phyloP scores from a whole-genome alignment of 2,113 vertebrate genomes.

The Sander lucioperca region DNA sequence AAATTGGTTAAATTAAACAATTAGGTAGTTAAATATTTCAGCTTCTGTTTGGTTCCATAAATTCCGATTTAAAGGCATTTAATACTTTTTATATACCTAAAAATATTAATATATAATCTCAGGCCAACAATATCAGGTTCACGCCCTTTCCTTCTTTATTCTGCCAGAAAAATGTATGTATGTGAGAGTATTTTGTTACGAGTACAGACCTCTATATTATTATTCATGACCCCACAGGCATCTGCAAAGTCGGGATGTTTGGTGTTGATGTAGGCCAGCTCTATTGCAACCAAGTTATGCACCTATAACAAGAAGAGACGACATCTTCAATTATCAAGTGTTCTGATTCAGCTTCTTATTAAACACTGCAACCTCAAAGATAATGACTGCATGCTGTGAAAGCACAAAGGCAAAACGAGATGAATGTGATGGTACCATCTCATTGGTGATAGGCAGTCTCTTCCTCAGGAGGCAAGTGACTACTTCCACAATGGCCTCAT shows the following conservation, averaged over 20 bases:
- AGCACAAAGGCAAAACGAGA: neutral
- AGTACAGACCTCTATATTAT: constrained; percentile 94
- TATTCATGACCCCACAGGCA: constrained; percentile 97
- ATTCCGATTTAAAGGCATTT: neutral
- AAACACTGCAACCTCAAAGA: fast-evolving
- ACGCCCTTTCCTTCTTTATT: neutral
- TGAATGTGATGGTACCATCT: constrained; percentile 87
- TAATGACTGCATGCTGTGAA: no score
- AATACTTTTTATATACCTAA: neutral
- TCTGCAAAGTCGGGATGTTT: constrained; percentile 99
- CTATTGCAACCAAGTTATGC: constrained; percentile 98
- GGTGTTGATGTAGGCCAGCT: constrained; percentile 98
- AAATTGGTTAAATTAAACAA: neutral
- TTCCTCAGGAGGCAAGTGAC: constrained; percentile 96
- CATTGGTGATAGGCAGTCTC: constrained; percentile 96
- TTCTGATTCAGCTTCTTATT: fast-evolving
- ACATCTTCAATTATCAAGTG: no score
- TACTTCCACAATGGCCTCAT: constrained; percentile 98
- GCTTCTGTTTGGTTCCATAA: neutral
- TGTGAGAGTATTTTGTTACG: fast-evolving
- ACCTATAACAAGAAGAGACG: constrained; percentile 82
- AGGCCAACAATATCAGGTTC: neutral
- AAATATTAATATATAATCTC: neutral
- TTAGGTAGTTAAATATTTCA: neutral
- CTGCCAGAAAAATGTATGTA: neutral